A percentile compares a stretch with the other conserved stretches of the same genome.
Evolutionary conservation across 1,140 invertebrate species (phyloP).

Genomic region (Acyrthosiphon pisum): DNA sequence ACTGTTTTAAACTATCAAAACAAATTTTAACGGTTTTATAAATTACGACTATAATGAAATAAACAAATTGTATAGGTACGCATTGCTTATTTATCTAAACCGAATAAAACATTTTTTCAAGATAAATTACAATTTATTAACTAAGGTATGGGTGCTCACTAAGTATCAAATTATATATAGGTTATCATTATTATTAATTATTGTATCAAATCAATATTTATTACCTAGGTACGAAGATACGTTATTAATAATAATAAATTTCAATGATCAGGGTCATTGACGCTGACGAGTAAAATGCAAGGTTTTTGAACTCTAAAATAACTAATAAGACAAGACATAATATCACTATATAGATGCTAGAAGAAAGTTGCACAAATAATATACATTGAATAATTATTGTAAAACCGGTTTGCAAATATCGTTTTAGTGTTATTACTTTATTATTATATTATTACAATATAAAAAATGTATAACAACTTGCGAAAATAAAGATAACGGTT

Average conservation of each 20-base stretch:
- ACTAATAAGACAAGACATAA: slow-evolving; percentile 26
- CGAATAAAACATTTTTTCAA: neutral
- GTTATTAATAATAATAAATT: neutral
- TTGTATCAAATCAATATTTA: neutral
- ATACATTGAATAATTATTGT: neutral
- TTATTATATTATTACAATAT: neutral
- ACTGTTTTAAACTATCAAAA: neutral
- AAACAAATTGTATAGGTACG: neutral
- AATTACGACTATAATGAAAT: neutral
- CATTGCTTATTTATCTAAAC: neutral
- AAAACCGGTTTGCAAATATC: slow-evolving; percentile 16
- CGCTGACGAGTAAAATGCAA: neutral
- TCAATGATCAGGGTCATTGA: slow-evolving; percentile 36
- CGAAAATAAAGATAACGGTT: slow-evolving; percentile 17
- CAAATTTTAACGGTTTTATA: neutral
- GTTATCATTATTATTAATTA: neutral
- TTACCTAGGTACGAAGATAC: neutral
- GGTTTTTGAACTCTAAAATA: slow-evolving; percentile 50
- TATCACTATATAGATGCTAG: neutral
- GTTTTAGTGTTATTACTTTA: neutral
- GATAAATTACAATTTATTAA: neutral
- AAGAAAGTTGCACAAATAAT: slow-evolving; percentile 38
- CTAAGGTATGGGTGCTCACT: neutral
- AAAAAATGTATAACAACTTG: neutral
- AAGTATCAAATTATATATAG: neutral